phyloP scores from a whole-genome alignment of 2,113 vertebrate species.

The Pygoscelis adeliae region DNA sequence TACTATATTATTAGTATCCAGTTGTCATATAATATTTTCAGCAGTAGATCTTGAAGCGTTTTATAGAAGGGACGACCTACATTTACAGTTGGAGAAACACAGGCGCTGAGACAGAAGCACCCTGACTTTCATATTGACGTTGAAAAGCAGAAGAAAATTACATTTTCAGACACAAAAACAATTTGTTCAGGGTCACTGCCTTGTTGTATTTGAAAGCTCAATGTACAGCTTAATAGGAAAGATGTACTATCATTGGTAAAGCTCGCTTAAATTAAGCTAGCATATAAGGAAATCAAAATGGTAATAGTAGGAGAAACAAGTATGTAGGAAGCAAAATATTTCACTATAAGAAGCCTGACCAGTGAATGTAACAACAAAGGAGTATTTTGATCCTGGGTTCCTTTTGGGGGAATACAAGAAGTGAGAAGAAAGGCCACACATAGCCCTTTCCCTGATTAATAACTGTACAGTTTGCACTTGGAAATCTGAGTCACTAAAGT shows the following conservation, averaged over 20 bases:
- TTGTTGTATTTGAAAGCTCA: background rate
- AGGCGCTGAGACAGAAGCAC: background rate
- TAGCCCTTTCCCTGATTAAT: background rate
- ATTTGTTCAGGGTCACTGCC: background rate
- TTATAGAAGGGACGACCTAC: background rate
- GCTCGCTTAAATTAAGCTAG: background rate
- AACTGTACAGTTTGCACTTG: background rate
- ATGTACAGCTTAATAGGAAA: background rate
- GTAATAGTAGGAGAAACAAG: background rate
- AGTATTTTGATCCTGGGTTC: background rate
- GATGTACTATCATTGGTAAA: background rate
- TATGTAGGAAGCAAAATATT: background rate
- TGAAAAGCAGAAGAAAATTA: conserved; percentile 6
- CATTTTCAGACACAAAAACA: background rate
- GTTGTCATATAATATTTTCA: background rate
- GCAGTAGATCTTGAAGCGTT: background rate
- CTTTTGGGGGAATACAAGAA: background rate
- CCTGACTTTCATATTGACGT: background rate
- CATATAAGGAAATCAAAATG: background rate
- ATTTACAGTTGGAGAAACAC: background rate
- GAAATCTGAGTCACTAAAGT: background rate
- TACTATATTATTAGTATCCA: background rate
- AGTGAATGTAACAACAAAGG: background rate
- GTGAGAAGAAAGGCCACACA: background rate
- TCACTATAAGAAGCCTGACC: background rate